Base-by-base conservation (phyloP, 2,888 invertebrate species). In the Macrophya annulata region DNA sequence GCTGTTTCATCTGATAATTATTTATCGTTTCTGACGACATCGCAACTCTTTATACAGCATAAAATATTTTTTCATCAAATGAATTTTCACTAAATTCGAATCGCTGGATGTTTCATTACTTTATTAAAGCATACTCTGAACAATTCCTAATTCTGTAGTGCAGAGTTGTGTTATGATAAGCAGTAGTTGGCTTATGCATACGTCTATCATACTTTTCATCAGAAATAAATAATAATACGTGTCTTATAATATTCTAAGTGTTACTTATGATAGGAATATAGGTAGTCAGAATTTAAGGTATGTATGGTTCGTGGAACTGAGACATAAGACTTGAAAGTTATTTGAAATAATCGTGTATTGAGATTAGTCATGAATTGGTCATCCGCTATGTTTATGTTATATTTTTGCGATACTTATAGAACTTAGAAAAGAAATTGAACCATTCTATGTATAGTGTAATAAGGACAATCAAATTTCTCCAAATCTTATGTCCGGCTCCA, bases 181-280 rank as follows among this genome's bases (percentile, higher is more conserved):
- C 25, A 84, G 45, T 62, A 62, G 84, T 68, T 59, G 59, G 84
- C 72, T 65, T 79, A 72, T 43, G 68, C 40, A 65, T 55, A 68
- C 15, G 82, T 72, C 85, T 82, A 82, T 81, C 82, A 81, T 85
- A 25, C 43, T 81, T 85, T 81, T 85, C 82, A 85, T 85, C 81
- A 51, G 71, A 85, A 71, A 55, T 59, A 81, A 82, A 82, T 71
- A 68, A 81, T 85, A 85, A 85, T 85, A 85, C 55, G 85, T 85
- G 85, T 85, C 85, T 85, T 85, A 85, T 72, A 82, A 85, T 85
- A 85, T 85, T 85, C 85, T 79, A 85, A 85, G 85, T 85, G 85
- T 85, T 85, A 85, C 85, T 84, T 84, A 85, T 82, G 79, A 85
- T 85, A 85, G 81, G 81, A 68, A 74, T 45, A 62, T 85, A 85